These are phyloP conservation scores for Hoplostethus mediterraneus DNA, from an alignment of 2,797 vertebrate species.

Conservation along the genomic window DNA sequence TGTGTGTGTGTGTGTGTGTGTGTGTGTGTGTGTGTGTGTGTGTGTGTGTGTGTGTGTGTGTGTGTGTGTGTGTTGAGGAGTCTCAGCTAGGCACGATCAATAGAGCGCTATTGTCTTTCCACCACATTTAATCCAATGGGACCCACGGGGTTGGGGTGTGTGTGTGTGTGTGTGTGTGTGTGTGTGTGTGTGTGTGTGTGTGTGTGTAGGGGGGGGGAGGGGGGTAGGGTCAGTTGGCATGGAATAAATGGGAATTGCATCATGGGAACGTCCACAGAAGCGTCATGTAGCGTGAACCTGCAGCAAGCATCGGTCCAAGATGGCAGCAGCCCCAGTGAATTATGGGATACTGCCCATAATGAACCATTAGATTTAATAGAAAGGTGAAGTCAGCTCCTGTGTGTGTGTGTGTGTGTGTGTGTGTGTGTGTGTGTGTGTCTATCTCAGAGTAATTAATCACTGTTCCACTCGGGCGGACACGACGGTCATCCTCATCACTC, in stretches of 20 bases:
- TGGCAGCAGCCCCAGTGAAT: not conserved
- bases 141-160: conserved; percentile 5
- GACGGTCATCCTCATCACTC: conserved; percentile 50
- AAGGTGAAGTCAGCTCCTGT: not conserved
- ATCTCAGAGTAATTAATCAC: conserved; percentile 58
- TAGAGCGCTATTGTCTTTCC: conserved; percentile 59
- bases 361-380: conserved; percentile 24
- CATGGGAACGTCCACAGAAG: conserved; percentile 4
- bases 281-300: not conserved
- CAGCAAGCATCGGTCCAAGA: conserved; percentile 1
- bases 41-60: conserved; percentile 32
- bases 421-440: conserved; percentile 4
- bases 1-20: conserved; percentile 36
- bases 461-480: conserved; percentile 42
- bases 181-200: not conserved
- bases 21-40: not conserved
- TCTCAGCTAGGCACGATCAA: conserved; percentile 65
- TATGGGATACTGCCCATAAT: conserved; percentile 10
- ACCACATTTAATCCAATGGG: conserved; percentile 52
- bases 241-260: conserved; percentile 35
- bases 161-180: not conserved
- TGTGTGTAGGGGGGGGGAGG: not conserved
- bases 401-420: conserved; percentile 3
- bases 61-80: conserved; percentile 30
- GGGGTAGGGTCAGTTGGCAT: conserved; percentile 7